A percentile compares a stretch with the other conserved stretches of the same genome.
These are phyloP conservation scores for Sminthurides aquaticus DNA, from an alignment of 2,888 invertebrate genomes.

Conservation along the genomic window DNA sequence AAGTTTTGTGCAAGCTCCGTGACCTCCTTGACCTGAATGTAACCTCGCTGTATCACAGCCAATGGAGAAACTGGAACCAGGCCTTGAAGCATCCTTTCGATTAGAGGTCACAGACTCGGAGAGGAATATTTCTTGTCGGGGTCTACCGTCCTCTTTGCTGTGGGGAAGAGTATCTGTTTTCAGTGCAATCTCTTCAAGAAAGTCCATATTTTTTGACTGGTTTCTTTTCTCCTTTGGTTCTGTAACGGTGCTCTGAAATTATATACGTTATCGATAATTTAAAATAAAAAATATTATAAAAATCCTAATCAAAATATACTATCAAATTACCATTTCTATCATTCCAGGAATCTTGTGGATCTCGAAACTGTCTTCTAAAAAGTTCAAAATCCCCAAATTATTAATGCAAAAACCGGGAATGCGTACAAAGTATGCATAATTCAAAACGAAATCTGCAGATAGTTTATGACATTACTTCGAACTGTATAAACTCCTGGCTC, in stretches of 20 bases:
- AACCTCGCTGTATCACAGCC: background rate
- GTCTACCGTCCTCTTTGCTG: background rate
- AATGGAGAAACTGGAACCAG: background rate
- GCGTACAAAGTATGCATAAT: no score
- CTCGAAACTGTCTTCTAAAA: background rate
- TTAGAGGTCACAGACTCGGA: background rate
- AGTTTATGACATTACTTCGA: background rate
- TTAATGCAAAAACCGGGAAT: no score
- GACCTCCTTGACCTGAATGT: background rate
- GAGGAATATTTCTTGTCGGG: background rate
- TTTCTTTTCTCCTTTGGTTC: background rate
- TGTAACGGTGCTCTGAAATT: background rate
- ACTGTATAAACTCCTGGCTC: slow-evolving; percentile 6
- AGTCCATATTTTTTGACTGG: background rate
- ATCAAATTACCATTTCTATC: no score
- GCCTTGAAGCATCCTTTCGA: background rate
- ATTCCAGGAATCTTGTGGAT: background rate
- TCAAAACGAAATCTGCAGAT: no score
- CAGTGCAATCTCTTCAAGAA: slow-evolving; percentile 13
- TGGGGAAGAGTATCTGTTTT: slow-evolving; percentile 10
- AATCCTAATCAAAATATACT: no score
- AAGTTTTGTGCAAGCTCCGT: slow-evolving; percentile 48
- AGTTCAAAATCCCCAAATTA: background rate
- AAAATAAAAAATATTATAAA: no score
- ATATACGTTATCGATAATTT: no score